Conservation (phyloP, 2,797 vertebrate genomes). For the Lates japonicus region DNA sequence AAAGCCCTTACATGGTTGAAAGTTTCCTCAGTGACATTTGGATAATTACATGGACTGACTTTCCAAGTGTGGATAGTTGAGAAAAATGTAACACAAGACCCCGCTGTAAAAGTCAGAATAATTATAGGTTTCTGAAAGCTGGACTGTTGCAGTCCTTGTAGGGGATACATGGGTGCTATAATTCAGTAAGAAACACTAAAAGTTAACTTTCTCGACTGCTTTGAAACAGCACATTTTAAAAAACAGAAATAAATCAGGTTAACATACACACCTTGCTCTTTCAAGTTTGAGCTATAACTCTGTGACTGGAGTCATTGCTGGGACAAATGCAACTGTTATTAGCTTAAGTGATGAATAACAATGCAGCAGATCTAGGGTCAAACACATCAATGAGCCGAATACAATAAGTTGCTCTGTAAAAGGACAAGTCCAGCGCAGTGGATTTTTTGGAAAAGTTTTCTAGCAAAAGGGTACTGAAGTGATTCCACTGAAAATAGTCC, state of each 20-base stretch:
- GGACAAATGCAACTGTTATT: no score
- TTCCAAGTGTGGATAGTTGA: constrained; percentile 6
- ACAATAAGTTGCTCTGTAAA: no score
- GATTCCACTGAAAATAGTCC: neutral
- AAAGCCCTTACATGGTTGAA: constrained; percentile 76
- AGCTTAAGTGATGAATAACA: no score
- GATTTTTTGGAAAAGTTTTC: no score
- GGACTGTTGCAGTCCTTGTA: constrained; percentile 8
- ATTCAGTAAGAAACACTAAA: constrained; percentile 17
- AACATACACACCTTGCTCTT: no score
- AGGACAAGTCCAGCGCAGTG: no score
- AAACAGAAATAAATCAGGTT: no score
- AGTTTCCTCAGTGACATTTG: constrained; percentile 24
- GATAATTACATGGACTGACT: constrained; percentile 18
- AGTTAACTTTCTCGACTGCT: neutral
- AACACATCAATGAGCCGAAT: no score
- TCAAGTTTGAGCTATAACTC: no score
- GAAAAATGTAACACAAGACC: constrained; percentile 29
- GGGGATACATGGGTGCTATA: constrained; percentile 3
- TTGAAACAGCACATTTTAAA: neutral
- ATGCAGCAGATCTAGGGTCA: no score
- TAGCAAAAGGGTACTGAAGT: no score
- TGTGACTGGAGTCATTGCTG: no score
- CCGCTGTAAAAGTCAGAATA: neutral
- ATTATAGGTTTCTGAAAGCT: constrained; percentile 26